Conservation (phyloP, 2,888 invertebrate species). For the Coleophora flavipennella region DNA sequence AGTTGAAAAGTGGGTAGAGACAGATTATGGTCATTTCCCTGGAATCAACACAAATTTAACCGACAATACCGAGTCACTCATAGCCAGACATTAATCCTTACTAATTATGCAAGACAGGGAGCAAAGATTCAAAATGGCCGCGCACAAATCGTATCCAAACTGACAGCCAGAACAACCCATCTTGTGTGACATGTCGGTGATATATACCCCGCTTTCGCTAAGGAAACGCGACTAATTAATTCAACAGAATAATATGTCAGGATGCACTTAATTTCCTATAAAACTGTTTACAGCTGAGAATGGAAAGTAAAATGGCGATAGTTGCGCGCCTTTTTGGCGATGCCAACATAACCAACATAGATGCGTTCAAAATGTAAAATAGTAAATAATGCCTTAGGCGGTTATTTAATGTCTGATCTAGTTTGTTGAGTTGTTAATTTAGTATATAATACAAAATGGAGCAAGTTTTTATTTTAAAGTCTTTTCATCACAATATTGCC, state of each 20-base stretch:
- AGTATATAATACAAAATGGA: no score
- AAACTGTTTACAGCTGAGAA: slow-evolving; percentile 41
- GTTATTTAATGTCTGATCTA: no score
- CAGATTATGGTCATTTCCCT: neutral
- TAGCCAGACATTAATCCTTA: slow-evolving; percentile 63
- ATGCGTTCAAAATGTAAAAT: no score
- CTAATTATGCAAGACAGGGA: slow-evolving; percentile 68
- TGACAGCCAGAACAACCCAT: slow-evolving; percentile 68
- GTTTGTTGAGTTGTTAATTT: no score
- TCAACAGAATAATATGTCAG: slow-evolving; percentile 62
- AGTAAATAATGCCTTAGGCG: no score
- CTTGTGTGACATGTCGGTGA: slow-evolving; percentile 63
- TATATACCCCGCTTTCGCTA: slow-evolving; percentile 50
- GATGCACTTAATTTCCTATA: slow-evolving; percentile 65
- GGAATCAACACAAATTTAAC: slow-evolving; percentile 44
- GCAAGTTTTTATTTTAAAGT: no score
- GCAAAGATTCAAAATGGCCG: slow-evolving; percentile 66
- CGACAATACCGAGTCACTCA: slow-evolving; percentile 58
- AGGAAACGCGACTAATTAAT: slow-evolving; percentile 65
- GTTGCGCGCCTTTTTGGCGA: slow-evolving; percentile 11
- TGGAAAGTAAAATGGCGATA: slow-evolving; percentile 37
- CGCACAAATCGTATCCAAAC: slow-evolving; percentile 64
- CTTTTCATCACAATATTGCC: no score
- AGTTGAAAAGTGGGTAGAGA: no score
- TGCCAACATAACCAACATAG: neutral